phyloP scores from a whole-genome alignment of 2,113 vertebrate species.

The Thryonomys swinderianus region DNA sequence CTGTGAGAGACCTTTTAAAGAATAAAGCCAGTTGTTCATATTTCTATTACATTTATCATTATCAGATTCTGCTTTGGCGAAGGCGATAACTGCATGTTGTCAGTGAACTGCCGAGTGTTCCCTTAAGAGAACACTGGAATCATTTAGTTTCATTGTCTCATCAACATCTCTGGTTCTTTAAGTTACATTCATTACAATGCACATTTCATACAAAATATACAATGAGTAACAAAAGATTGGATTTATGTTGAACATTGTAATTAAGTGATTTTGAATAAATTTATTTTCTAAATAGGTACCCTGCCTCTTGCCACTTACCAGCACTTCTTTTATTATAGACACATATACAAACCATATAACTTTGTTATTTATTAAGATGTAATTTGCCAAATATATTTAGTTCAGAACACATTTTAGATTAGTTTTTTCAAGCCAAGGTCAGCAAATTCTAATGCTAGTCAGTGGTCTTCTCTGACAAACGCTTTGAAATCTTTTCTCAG shows the following conservation, averaged over 20 bases:
- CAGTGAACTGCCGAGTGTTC: background rate
- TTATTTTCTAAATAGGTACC: background rate
- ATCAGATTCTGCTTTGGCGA: background rate
- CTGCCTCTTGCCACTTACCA: background rate
- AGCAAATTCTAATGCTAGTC: background rate
- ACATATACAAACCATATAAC: background rate
- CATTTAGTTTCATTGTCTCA: background rate
- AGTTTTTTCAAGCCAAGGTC: background rate
- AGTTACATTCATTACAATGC: constrained; percentile 14
- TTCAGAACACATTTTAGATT: background rate
- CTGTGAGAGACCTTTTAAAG: background rate
- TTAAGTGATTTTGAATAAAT: constrained; percentile 22
- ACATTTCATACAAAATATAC: background rate
- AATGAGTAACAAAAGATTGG: background rate
- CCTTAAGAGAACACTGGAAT: constrained; percentile 19
- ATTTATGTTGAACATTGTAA: constrained; percentile 24
- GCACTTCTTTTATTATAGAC: background rate
- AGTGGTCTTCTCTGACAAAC: background rate
- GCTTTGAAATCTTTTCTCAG: background rate
- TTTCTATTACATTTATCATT: background rate
- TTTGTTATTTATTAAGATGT: background rate
- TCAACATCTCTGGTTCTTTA: background rate
- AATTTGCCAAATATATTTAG: background rate
- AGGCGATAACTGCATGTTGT: background rate
- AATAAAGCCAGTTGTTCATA: background rate